Evolutionary conservation across 2,113 vertebrate genomes (phyloP).

Genomic region (Lophotis ruficrista): DNA sequence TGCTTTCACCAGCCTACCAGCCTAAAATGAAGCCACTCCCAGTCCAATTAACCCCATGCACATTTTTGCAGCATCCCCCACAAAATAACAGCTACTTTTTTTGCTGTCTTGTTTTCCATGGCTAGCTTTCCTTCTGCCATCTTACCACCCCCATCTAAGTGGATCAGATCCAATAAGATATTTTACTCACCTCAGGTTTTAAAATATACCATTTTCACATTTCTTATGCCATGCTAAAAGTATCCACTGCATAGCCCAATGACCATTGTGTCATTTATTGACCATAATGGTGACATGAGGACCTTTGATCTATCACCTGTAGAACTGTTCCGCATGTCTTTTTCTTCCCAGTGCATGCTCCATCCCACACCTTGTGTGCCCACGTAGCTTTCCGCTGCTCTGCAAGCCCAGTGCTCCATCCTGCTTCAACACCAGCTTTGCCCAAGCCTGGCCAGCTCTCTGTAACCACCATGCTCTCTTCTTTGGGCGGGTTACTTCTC

Average conservation of each 20-base stretch:
- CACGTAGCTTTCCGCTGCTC: background rate
- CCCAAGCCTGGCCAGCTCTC: fast-evolving
- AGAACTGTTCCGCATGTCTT: background rate
- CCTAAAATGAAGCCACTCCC: background rate
- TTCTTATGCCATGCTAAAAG: background rate
- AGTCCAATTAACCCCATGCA: background rate
- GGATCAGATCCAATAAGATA: background rate
- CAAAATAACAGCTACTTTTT: background rate
- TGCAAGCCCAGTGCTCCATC: background rate
- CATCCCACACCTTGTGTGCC: fast-evolving
- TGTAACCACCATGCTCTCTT: background rate
- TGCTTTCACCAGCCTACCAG: background rate
- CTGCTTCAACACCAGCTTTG: fast-evolving
- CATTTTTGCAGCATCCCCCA: background rate
- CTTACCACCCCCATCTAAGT: background rate
- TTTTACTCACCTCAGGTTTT: background rate
- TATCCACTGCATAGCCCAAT: background rate
- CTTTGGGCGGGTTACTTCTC: background rate
- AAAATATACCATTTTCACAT: background rate
- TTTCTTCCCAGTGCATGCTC: background rate
- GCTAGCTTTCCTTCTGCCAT: background rate
- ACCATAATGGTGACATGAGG: fast-evolving
- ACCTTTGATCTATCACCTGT: background rate
- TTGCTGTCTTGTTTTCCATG: background rate
- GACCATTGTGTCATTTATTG: background rate